Evolutionary conservation across 2,113 vertebrate species (phyloP).

Genomic region (Excalfactoria chinensis): DNA sequence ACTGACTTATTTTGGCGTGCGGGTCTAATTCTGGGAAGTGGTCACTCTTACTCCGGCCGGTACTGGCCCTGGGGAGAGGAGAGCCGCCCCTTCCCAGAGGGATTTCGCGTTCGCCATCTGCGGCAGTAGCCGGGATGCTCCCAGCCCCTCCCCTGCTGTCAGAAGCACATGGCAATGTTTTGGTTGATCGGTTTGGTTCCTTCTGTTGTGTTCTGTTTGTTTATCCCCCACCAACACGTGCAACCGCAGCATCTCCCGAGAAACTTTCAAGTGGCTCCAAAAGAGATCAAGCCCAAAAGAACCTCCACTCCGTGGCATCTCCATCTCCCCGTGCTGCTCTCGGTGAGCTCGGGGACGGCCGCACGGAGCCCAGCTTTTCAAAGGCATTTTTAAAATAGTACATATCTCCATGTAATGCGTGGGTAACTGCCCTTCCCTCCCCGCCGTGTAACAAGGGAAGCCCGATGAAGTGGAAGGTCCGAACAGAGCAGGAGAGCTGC

Average conservation of each 20-base stretch:
- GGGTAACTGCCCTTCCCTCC: neutral
- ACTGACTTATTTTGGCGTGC: neutral
- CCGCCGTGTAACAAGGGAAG: neutral
- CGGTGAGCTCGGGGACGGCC: neutral
- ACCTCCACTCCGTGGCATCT: neutral
- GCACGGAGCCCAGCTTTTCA: neutral
- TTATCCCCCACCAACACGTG: neutral
- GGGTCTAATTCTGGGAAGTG: neutral
- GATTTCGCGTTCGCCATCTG: neutral
- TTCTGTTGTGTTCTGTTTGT: neutral
- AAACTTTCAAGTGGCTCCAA: neutral
- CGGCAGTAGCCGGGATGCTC: neutral
- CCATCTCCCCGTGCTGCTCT: neutral
- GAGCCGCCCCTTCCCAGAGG: too few species aligned
- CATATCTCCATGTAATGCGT: conserved; percentile 1
- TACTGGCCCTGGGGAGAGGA: neutral
- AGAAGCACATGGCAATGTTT: conserved; percentile 51
- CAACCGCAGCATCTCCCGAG: neutral
- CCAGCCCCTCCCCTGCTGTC: neutral
- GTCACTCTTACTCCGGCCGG: neutral
- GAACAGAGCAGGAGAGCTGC: neutral
- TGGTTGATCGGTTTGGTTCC: conserved; percentile 11
- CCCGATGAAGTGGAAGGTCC: neutral
- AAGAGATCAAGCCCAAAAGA: fast-evolving
- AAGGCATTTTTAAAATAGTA: conserved; percentile 1